These are phyloP conservation scores for Ciconia boyciana DNA, from an alignment of 2,113 vertebrate genomes.

Conservation along the genomic window DNA sequence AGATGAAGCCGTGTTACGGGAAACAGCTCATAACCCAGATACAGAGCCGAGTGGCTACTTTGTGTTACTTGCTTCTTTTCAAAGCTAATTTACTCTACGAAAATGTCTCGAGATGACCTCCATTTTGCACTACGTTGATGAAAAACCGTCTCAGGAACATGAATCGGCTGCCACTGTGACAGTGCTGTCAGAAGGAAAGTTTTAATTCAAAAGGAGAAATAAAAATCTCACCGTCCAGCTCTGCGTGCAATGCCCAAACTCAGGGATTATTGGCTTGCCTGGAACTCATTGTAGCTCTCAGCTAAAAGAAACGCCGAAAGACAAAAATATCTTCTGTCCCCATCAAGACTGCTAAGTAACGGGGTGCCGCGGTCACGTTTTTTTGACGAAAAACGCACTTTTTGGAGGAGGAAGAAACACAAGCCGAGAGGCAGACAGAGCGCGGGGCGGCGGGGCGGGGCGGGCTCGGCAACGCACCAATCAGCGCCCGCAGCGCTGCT, in stretches of 20 bases:
- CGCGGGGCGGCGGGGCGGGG: neutral
- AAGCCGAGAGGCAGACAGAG: neutral
- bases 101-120: fast-evolving
- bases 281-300: neutral
- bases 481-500: conserved; percentile 51
- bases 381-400: conserved; percentile 1
- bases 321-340: neutral
- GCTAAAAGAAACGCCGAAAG: fast-evolving
- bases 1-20: neutral
- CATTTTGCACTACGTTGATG: neutral
- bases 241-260: neutral
- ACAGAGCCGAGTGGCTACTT: neutral
- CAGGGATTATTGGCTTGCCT: neutral
- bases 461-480: conserved; percentile 31
- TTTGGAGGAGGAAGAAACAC: conserved; percentile 68
- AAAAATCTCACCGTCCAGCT: neutral
- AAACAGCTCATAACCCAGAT: neutral
- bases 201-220: conserved; percentile 27
- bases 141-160: neutral
- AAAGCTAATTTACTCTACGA: neutral
- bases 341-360: neutral
- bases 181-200: neutral
- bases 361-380: neutral
- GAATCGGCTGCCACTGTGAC: neutral
- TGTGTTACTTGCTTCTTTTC: conserved; percentile 14